These are phyloP conservation scores for Myripristis murdjan DNA, from an alignment of 2,797 vertebrate species.

Conservation along the genomic window DNA sequence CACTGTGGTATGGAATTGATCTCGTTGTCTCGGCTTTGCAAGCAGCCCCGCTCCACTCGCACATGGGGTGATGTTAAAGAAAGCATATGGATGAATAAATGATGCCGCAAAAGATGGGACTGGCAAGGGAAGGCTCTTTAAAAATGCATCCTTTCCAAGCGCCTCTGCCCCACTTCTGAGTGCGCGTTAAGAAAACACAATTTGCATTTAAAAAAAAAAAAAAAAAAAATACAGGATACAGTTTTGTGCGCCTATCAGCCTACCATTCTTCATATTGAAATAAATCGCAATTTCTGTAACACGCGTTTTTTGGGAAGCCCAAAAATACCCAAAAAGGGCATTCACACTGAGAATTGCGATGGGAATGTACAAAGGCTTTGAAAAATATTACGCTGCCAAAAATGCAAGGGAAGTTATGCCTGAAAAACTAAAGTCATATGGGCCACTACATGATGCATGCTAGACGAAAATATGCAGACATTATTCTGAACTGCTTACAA, in stretches of 20 bases:
- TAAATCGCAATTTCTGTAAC: conserved; percentile 4
- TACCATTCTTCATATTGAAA: conserved; percentile 3
- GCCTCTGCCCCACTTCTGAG: conserved; percentile 80
- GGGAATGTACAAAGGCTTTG: background rate
- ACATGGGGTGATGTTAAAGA: conserved; percentile 74
- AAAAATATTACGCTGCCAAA: background rate
- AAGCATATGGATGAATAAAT: conserved; percentile 83
- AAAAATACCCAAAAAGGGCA: background rate
- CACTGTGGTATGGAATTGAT: conserved; percentile 56
- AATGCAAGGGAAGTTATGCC: background rate
- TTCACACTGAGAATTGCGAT: background rate
- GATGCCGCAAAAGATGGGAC: conserved; percentile 74
- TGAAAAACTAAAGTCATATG: conserved; percentile 15
- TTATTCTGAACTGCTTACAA: conserved; percentile 1
- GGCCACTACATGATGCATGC: conserved; percentile 12
- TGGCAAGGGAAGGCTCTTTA: conserved; percentile 72
- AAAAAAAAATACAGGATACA: background rate
- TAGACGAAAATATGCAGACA: conserved; percentile 19
- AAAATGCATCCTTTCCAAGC: conserved; percentile 81
- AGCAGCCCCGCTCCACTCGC: conserved; percentile 37
- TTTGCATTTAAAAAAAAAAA: conserved; percentile 39
- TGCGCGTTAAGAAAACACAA: conserved; percentile 58
- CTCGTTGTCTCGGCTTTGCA: conserved; percentile 33
- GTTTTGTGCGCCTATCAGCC: background rate
- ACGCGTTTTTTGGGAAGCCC: background rate